These are phyloP conservation scores for Malacoraja senta DNA, from an alignment of 2,797 vertebrate species.

Conservation along the genomic window DNA sequence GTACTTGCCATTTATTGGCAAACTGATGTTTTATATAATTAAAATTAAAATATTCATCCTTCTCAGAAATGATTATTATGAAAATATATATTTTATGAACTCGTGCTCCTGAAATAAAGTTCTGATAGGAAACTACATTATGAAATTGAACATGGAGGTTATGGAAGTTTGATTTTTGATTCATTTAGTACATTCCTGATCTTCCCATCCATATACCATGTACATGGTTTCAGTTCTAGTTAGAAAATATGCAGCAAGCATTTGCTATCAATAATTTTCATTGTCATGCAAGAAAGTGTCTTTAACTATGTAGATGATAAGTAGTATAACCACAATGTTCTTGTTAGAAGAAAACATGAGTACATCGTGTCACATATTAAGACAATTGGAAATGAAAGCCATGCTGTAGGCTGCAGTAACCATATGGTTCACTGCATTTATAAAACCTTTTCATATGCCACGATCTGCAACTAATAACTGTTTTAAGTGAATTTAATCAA, in stretches of 20 bases:
- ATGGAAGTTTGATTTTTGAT: background rate
- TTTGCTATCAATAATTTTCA: background rate
- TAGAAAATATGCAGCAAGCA: background rate
- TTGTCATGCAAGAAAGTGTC: background rate
- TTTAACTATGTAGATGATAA: background rate
- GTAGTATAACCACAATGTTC: background rate
- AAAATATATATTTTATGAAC: background rate
- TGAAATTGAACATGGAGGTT: background rate
- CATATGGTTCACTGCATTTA: background rate
- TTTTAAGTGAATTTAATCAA: background rate
- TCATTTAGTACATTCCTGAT: background rate
- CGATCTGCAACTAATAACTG: background rate
- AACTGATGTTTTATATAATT: background rate
- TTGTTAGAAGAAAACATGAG: constrained; percentile 1
- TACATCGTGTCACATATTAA: background rate
- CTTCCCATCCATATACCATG: background rate
- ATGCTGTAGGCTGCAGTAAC: background rate
- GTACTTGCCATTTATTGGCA: background rate
- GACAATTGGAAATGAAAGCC: background rate
- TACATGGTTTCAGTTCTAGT: background rate
- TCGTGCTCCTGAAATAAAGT: background rate
- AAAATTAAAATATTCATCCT: background rate
- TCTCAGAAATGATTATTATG: background rate
- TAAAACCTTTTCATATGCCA: background rate
- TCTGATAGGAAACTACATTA: background rate